Conservation (phyloP, 2,113 vertebrate genomes). For the Scophthalmus maximus region DNA sequence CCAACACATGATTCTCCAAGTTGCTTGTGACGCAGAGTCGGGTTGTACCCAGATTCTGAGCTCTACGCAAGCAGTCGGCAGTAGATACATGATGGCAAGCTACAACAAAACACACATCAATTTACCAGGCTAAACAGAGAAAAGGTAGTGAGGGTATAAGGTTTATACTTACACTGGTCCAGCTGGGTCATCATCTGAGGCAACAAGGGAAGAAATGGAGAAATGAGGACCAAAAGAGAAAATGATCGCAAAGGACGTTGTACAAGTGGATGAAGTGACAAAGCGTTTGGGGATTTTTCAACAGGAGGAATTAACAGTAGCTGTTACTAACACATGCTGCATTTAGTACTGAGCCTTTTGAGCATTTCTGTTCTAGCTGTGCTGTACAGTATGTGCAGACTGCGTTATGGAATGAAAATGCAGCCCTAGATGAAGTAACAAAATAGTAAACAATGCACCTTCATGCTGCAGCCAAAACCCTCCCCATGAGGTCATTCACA, state of each 20-base stretch:
- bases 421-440: constrained; percentile 1
- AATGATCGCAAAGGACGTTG: constrained; percentile 63
- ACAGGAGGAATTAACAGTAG: constrained; percentile 16
- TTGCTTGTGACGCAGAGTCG: constrained; percentile 22
- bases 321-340: constrained; percentile 3
- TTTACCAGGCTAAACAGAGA: constrained; percentile 16
- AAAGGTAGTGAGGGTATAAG: constrained; percentile 9
- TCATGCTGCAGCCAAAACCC: constrained; percentile 38
- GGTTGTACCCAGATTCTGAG: not conserved
- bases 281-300: not conserved
- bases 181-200: constrained; percentile 94
- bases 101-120: constrained; percentile 34
- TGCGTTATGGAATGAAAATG: constrained; percentile 37
- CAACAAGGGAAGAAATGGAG: constrained; percentile 63
- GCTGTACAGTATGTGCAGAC: not conserved
- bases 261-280: constrained; percentile 31
- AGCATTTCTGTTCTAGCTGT: not conserved
- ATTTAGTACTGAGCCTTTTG: not conserved
- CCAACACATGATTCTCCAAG: constrained; percentile 4
- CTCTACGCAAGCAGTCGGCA: not conserved
- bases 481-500: constrained; percentile 33
- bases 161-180: constrained; percentile 92
- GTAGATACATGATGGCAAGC: constrained; percentile 9
- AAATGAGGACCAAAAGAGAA: constrained; percentile 75
- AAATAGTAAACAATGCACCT: not conserved